Percentiles rank a stretch among this genome's conserved stretches.
These are phyloP conservation scores for Ormyrus rosae DNA, from an alignment of 2,888 invertebrate species.

Conservation along the genomic window DNA sequence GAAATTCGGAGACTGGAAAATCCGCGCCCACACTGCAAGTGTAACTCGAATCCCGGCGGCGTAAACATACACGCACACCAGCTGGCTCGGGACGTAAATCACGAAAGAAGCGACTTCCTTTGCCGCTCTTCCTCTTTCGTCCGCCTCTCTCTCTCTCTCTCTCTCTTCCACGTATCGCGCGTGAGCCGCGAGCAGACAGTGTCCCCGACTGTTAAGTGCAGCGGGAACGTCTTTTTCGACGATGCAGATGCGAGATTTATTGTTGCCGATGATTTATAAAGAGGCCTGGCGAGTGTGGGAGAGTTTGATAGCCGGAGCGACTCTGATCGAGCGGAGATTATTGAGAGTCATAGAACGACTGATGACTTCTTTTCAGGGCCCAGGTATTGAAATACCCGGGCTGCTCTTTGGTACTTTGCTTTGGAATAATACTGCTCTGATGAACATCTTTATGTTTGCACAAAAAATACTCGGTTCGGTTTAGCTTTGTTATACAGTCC, in stretches of 20 bases:
- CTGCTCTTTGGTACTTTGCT: too few species aligned
- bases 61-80: conserved; percentile 6
- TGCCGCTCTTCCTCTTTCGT: conserved; percentile 6
- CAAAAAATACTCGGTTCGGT: too few species aligned
- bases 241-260: conserved; percentile 48
- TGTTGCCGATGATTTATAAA: conserved; percentile 47
- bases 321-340: conserved; percentile 11
- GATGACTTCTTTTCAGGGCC: too few species aligned
- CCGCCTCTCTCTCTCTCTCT: background rate
- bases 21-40: background rate
- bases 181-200: conserved; percentile 50
- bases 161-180: background rate
- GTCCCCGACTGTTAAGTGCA: conserved; percentile 30
- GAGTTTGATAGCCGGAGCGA: background rate
- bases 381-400: too few species aligned
- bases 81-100: conserved; percentile 13
- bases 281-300: conserved; percentile 8
- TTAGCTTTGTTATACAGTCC: too few species aligned
- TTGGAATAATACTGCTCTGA: too few species aligned
- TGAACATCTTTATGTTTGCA: too few species aligned
- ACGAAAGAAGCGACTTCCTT: background rate
- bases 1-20: background rate
- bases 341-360: conserved; percentile 1
- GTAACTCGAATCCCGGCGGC: conserved; percentile 41
- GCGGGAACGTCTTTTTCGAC: conserved; percentile 15